A percentile compares a stretch with the other conserved stretches of the same genome.
These are phyloP conservation scores for Pseudopipra pipra DNA, from an alignment of 2,113 vertebrate species.

Conservation along the genomic window DNA sequence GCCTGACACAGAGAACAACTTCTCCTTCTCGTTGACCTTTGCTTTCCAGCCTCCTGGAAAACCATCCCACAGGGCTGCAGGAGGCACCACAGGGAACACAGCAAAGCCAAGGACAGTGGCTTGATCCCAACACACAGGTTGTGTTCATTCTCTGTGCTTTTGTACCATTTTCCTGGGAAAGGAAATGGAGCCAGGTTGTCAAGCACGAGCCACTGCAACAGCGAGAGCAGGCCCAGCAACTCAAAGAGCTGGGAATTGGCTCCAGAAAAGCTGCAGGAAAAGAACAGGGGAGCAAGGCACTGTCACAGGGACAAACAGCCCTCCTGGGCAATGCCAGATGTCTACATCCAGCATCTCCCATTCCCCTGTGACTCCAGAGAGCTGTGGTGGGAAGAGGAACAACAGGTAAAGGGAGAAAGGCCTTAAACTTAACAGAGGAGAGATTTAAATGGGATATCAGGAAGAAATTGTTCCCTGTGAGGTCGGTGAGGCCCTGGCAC, in stretches of 20 bases:
- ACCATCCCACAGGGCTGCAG: neutral
- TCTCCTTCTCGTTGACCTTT: neutral
- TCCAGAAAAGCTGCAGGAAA: neutral
- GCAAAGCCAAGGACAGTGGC: neutral
- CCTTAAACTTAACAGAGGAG: neutral
- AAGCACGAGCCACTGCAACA: neutral
- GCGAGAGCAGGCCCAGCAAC: neutral
- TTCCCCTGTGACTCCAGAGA: rapidly evolving
- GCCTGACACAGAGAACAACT: neutral
- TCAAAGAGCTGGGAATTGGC: neutral
- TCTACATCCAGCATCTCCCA: neutral
- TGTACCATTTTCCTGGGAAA: neutral
- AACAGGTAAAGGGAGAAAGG: neutral
- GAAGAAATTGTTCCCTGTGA: neutral
- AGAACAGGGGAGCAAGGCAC: neutral
- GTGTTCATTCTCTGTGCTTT: neutral
- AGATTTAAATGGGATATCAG: neutral
- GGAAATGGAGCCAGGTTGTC: neutral
- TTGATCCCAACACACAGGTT: neutral
- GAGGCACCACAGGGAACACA: neutral
- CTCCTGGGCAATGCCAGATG: neutral
- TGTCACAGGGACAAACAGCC: rapidly evolving
- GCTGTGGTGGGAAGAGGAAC: neutral
- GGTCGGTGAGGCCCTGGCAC: rapidly evolving
- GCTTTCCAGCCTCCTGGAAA: neutral